Percentiles rank a stretch among this genome's conserved stretches.
Conservation (phyloP, 2,888 invertebrate genomes). For the Machimus atricapillus region DNA sequence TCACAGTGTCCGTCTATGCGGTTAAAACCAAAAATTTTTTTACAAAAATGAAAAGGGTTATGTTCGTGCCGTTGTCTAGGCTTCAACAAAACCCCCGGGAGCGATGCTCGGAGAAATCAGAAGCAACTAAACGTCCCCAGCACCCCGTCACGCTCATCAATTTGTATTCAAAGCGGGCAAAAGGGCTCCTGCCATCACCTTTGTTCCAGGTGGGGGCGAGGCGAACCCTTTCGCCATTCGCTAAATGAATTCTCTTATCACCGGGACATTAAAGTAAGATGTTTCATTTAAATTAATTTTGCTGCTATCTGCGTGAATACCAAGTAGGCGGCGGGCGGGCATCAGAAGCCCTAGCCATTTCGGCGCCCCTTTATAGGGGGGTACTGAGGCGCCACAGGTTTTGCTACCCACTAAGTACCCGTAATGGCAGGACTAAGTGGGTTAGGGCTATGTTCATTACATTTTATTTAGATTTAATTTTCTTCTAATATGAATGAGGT, state of each 20-base stretch:
- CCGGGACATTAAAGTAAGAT: slow-evolving; percentile 43
- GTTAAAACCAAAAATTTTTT: neutral
- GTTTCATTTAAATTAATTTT: slow-evolving; percentile 46
- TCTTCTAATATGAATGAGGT: slow-evolving; percentile 16
- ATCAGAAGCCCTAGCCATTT: slow-evolving; percentile 4
- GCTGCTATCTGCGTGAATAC: slow-evolving; percentile 42
- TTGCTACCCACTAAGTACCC: slow-evolving; percentile 29
- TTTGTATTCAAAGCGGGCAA: slow-evolving; percentile 18
- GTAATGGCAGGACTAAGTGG: slow-evolving; percentile 14
- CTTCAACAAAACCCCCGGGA: neutral
- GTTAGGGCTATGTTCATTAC: slow-evolving; percentile 1
- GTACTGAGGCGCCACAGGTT: slow-evolving; percentile 4
- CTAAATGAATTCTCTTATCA: slow-evolving; percentile 45
- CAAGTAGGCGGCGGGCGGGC: slow-evolving; percentile 10
- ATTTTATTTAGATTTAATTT: slow-evolving; percentile 32
- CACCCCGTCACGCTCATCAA: neutral
- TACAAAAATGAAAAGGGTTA: neutral
- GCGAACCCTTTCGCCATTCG: slow-evolving; percentile 17
- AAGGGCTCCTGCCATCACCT: neutral
- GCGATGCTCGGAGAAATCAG: neutral
- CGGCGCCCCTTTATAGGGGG: neutral
- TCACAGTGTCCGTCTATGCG: neutral
- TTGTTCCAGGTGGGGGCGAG: neutral
- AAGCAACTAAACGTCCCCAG: neutral
- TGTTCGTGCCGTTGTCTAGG: neutral